Conservation (phyloP, 2,888 invertebrate genomes). For the Microctonus hyperodae region DNA sequence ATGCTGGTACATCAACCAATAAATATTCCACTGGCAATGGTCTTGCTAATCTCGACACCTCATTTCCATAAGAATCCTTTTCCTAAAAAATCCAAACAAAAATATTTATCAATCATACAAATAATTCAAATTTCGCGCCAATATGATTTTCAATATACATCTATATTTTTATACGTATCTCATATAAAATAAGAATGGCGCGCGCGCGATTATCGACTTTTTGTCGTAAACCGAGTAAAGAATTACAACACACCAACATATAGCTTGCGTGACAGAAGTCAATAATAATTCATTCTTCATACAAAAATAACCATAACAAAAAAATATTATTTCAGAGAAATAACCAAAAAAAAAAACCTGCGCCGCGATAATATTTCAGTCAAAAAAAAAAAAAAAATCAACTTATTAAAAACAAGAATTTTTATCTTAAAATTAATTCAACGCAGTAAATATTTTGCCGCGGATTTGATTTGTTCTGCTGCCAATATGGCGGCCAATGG, state of each 20-base stretch:
- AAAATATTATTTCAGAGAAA: not conserved
- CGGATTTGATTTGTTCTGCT: conserved; percentile 12
- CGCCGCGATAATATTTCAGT: not conserved
- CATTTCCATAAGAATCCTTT: conserved; percentile 97
- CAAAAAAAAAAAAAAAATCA: not conserved
- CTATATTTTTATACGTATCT: too few species aligned
- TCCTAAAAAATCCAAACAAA: conserved; percentile 70
- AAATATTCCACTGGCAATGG: conserved; percentile 98
- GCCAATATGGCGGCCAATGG: conserved; percentile 25
- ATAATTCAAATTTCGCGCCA: conserved; percentile 2
- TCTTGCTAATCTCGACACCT: conserved; percentile 90
- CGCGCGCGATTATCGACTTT: conserved; percentile 31
- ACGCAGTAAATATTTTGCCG: not conserved
- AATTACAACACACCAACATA: not conserved
- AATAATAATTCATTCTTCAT: not conserved
- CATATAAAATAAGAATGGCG: not conserved
- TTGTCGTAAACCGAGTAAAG: not conserved
- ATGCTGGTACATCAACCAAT: conserved; percentile 95
- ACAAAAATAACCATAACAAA: not conserved
- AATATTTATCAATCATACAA: conserved; percentile 1
- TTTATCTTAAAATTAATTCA: not conserved
- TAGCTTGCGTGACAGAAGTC: conserved; percentile 12
- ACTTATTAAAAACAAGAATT: not conserved
- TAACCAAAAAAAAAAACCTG: not conserved
- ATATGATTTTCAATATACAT: too few species aligned